Base-by-base conservation (phyloP, 2,797 vertebrate species). In the Sternarchorhynchus goeldii region DNA sequence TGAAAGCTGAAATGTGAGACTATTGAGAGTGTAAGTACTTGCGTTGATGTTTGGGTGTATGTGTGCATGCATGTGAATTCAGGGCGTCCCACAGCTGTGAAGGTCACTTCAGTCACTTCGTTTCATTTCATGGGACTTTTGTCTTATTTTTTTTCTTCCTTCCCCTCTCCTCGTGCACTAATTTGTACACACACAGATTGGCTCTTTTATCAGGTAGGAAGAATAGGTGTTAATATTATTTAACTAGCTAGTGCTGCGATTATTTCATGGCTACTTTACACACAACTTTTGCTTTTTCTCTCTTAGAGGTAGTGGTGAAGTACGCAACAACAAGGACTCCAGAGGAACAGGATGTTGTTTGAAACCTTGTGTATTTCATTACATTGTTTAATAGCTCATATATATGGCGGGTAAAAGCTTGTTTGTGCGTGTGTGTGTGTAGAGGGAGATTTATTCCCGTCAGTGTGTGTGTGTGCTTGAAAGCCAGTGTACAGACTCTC, bases 391-490 rank as follows among this genome's bases (percentile, higher is more conserved):
- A 25, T 25, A 25, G 25, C 25, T 25, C 25, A 25, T 25, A 25
- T 25, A 25, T 25, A 25, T 10, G 10, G 39, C 39, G 2, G 1
- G 36, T 7, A 41, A 6, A 7, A 0, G 39, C 10, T 41, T 8
- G 6, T 41, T 41, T 6, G 6, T 41, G 39, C 17, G 17, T 57
- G n/a, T 57, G 0, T 14, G 5, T 57, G n/a, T 57, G 17, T 57
- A 16, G 14, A 57, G 5, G 5, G 14, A n/a, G 14, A 57, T 57
- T 17, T 14, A 57, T 57, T 5, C 17, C 16, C n/a, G 55, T 10
- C 39, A 10, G 2, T 41, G 14, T 72, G 66, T 76, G 58, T 75
- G 36, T 66, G 60, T 73, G 63, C 7, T 1, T 25, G 70, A 67
- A n/a, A n/a, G 18, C 14, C 12, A 45, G 21, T 45, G 41, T 79